Base-by-base conservation (phyloP, 1,140 invertebrate species). In the Brachionus paranguensis region DNA sequence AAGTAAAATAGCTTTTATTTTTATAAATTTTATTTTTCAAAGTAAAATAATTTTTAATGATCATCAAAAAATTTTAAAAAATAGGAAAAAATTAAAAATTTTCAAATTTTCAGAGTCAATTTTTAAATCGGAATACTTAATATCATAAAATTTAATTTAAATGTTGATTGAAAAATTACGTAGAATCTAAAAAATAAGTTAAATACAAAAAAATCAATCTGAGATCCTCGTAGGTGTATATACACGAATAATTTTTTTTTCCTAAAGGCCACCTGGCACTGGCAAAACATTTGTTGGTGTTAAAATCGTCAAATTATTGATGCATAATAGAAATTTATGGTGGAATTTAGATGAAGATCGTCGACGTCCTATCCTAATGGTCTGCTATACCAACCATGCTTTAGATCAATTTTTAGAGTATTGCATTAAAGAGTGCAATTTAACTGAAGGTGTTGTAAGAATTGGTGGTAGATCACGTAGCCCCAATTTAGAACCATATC, bases 361-460 rank as follows among this genome's bases (percentile, higher is more conserved):
- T 79, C 37, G 47, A 37, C 70, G 41, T 24, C 92, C 93, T 6
- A 92, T 95, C 78, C 87, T 95, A 2, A 90, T 95, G 5, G 91
- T 95, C 27, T 93, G 93, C 86, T 94, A 92, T 85, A 94, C 93
- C 0, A 95, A 95, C 87, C 93, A 94, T 87, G 94, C 94, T 1
- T 87, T 95, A 4, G 94, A 95, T 89, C 93, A 95, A 33, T 83
- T 83, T 83, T 68, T 83, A 17, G 64, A 83, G 47, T 24, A 53
- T 33, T 72, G 43, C 41, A 87, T 89, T 8, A 33, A 85, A 0
- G 11, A 65, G 14, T 86, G 43, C 17, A 68, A 72, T 33, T 17
- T 83, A 41, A 68, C 37, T 1, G 8, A 24, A 29, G 81, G 81
- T 37, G 27, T 83, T 72, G 37, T 83, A 1, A 29, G 81, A 12